Base-by-base conservation (phyloP, 2,113 vertebrate genomes). In the Erinaceus europaeus region DNA sequence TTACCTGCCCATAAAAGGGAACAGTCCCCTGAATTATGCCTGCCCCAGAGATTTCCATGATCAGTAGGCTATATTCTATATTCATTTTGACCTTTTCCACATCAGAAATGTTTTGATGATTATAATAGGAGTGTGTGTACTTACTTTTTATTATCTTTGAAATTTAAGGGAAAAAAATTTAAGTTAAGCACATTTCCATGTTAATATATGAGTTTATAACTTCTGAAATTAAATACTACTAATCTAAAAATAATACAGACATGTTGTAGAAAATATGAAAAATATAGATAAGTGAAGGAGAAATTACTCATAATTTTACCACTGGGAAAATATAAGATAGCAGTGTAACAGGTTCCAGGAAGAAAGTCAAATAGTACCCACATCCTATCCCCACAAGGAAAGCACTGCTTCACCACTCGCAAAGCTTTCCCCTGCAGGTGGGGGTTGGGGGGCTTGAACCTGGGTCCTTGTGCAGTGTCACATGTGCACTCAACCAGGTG, bases 161-260 rank as follows among this genome's bases (percentile, higher is more conserved):
- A n/a, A n/a, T n/a, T n/a, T n/a, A n/a, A n/a, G n/a, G n/a, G n/a
- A n/a, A n/a, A n/a, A n/a, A n/a, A n/a, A n/a, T 76, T 15, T 52
- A 91, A 38, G 75, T 74, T 55, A 90, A 71, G 27, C n/a, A 71
- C 57, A 32, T 59, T 73, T 83, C 76, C 71, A 69, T 91, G 29
- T 81, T 89, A 52, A 59, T 80, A 87, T 9, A 48, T n/a, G 23
- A 50, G 9, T 81, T 86, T 84, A 62, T 73, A 84, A 38, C 42
- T 87, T 68, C 48, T 92, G 74, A 87, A 89, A 67, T 74, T 74
- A 82, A 89, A 65, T 46, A 67, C 92, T 73, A 59, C 50, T 78
- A 85, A 82, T 77, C 21, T 76, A 65, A 81, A 93, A 92, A 83
- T 4, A 83, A 65, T 86, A 52, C 3, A 90, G 61, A 17, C 34